Evolutionary conservation across 2,888 invertebrate genomes (phyloP).

Genomic region (Antheraea yamamai): DNA sequence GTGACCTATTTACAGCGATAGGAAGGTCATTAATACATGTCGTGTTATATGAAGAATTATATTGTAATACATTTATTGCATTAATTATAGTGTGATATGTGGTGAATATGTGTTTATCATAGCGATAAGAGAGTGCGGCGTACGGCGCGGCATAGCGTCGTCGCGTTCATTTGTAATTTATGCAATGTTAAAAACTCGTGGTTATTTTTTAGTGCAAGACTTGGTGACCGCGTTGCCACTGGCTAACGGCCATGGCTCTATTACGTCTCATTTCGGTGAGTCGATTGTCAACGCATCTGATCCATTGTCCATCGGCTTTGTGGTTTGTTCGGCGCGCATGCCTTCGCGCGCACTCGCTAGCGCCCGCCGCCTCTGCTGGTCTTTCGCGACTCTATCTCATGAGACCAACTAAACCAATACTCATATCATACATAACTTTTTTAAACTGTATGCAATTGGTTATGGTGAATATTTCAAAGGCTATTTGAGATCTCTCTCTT

Average conservation of each 20-base stretch:
- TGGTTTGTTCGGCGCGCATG: slow-evolving; percentile 78
- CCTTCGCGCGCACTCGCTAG: slow-evolving; percentile 63
- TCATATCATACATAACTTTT: neutral
- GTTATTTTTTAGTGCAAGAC: slow-evolving; percentile 83
- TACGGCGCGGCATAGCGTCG: slow-evolving; percentile 11
- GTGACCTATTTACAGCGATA: slow-evolving; percentile 72
- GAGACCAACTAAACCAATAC: neutral
- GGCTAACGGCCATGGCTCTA: slow-evolving; percentile 81
- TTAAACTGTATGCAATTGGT: neutral
- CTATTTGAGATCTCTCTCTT: neutral
- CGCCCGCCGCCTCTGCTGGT: slow-evolving; percentile 55
- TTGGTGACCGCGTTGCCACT: slow-evolving; percentile 82
- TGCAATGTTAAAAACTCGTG: slow-evolving; percentile 78
- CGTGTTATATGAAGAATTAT: slow-evolving; percentile 40
- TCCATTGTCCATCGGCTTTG: slow-evolving; percentile 78
- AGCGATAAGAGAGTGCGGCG: slow-evolving; percentile 47
- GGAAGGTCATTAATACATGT: slow-evolving; percentile 55
- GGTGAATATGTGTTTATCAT: slow-evolving; percentile 31
- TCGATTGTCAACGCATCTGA: slow-evolving; percentile 72
- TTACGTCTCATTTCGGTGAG: slow-evolving; percentile 82
- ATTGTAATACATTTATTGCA: slow-evolving; percentile 34
- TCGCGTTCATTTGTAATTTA: slow-evolving; percentile 52
- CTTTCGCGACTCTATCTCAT: neutral
- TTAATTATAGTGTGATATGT: slow-evolving; percentile 45
- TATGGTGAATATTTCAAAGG: neutral